Percentiles rank a stretch among this genome's conserved stretches.
Conservation (phyloP, 30 jellyfish, hydroid and myxozoan species). For the Sanderia malayensis region DNA sequence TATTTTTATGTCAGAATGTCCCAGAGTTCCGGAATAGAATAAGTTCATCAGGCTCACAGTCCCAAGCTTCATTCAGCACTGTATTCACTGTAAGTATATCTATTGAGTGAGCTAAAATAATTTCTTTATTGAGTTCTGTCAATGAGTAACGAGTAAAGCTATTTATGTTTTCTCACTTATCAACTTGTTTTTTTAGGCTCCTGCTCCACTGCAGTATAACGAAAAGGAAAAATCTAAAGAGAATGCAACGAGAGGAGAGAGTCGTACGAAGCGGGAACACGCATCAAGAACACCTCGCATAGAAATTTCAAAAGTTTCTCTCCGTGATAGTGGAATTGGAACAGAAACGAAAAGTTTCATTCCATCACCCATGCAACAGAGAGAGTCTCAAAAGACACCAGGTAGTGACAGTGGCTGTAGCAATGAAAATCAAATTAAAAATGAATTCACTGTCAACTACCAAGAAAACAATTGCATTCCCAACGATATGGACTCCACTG, state of each 20-base stretch:
- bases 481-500: conserved; percentile 78
- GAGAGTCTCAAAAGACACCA: not conserved
- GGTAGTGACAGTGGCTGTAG: conserved; percentile 42
- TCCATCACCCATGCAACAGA: conserved; percentile 4
- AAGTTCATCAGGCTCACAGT: not conserved
- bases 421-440: conserved; percentile 23
- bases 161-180: too few relatives aligned
- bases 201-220: too few relatives aligned
- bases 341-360: conserved; percentile 23
- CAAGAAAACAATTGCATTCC: not conserved
- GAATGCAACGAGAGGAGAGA: too few relatives aligned
- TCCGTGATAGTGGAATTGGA: conserved; percentile 69
- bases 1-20: not conserved
- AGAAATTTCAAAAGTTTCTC: conserved; percentile 13
- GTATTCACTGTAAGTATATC: not conserved
- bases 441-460: not conserved
- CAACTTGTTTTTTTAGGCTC: too few relatives aligned
- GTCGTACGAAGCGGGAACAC: too few relatives aligned
- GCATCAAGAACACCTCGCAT: conserved; percentile 30
- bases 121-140: too few relatives aligned
- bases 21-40: not conserved
- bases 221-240: too few relatives aligned
- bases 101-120: too few relatives aligned
- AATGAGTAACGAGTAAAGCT: too few relatives aligned
- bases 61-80: not conserved